Conservation (phyloP, 2,113 vertebrate species). For the Myiozetetes cayanensis region DNA sequence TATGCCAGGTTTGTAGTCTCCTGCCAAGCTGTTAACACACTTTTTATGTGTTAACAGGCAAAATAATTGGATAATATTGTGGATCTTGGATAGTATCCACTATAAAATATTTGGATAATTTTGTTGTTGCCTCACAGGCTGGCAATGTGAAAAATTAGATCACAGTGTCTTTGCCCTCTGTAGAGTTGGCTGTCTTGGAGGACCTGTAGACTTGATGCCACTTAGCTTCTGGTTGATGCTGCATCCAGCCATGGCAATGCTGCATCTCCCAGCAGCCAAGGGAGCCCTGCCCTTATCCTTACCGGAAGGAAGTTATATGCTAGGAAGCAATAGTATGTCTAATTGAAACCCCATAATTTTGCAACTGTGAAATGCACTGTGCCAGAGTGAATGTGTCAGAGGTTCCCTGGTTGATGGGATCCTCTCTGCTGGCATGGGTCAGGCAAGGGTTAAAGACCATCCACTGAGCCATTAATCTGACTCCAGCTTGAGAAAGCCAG, state of each 20-base stretch:
- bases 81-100: not conserved
- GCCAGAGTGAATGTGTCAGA: not conserved
- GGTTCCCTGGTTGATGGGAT: not conserved
- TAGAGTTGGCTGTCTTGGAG: not conserved
- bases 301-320: not conserved
- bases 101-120: not conserved
- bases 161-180: not conserved
- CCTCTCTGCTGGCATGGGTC: not conserved
- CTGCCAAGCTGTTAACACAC: not conserved
- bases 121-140: not conserved
- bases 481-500: not conserved
- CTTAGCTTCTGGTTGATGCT: not conserved
- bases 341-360: not conserved
- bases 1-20: not conserved
- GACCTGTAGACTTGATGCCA: not conserved
- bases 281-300: not conserved
- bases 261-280: not conserved
- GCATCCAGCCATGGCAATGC: not conserved
- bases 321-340: not conserved
- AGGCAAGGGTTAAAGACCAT: conserved; percentile 51
- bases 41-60: not conserved
- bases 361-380: not conserved
- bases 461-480: conserved; percentile 1
- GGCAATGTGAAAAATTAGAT: not conserved
- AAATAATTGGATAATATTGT: not conserved